A percentile compares a stretch with the other conserved stretches of the same genome.
phyloP scores from a whole-genome alignment of 92 coral and sea anemone genomes.

The Phenganax marumi region DNA sequence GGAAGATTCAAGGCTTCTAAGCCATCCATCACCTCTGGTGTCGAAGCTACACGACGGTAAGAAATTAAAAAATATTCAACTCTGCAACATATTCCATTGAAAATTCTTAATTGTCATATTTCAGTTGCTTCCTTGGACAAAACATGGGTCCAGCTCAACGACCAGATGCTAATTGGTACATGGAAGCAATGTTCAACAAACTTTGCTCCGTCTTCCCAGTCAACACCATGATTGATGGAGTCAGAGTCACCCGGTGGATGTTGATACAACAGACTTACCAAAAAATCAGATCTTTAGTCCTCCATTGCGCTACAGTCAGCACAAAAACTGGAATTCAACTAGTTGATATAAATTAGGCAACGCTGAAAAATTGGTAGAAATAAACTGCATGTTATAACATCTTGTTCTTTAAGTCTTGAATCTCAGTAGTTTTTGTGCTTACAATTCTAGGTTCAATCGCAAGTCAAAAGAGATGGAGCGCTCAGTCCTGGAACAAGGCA shows the following conservation, averaged over 20 bases:
- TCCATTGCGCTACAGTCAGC: not conserved
- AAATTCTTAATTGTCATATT: not conserved
- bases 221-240: not conserved
- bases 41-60: slow-evolving; percentile 57
- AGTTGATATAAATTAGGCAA: slow-evolving; percentile 10
- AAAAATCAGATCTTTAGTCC: not conserved
- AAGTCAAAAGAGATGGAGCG: slow-evolving; percentile 47
- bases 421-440: too few species aligned
- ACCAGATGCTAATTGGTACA: slow-evolving; percentile 36
- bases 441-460: not conserved
- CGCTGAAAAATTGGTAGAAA: not conserved
- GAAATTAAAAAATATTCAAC: too few species aligned
- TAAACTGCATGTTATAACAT: too few species aligned
- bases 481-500: slow-evolving; percentile 50
- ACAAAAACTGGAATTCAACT: slow-evolving; percentile 5
- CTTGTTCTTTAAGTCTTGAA: too few species aligned
- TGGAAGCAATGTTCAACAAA: slow-evolving; percentile 30
- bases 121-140: slow-evolving; percentile 14
- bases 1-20: slow-evolving; percentile 60
- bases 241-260: not conserved
- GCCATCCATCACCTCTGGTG: slow-evolving; percentile 51
- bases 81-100: not conserved
- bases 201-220: slow-evolving; percentile 8
- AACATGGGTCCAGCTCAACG: slow-evolving; percentile 20
- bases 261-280: not conserved